Evolutionary conservation across 1,140 invertebrate species (phyloP).

Genomic region (Frieseomelitta varia): DNA sequence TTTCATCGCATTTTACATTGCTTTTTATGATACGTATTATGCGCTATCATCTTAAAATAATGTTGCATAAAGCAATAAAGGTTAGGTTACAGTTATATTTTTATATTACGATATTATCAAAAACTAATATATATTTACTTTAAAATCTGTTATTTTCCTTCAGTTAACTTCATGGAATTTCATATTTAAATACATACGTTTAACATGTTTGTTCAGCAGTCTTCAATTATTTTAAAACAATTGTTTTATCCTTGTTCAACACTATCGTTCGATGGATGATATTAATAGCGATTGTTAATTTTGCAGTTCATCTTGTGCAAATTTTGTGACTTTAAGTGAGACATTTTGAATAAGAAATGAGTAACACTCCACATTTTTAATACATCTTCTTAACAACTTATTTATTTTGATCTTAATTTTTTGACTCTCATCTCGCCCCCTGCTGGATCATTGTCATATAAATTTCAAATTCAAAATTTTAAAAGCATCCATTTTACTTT

Average conservation of each 20-base stretch:
- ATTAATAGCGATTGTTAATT: neutral
- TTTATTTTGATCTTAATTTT: conserved; percentile 37
- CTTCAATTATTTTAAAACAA: neutral
- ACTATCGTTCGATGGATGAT: neutral
- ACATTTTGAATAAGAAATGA: neutral
- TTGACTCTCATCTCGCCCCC: neutral
- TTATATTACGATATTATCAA: neutral
- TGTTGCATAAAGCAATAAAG: neutral
- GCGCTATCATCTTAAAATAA: neutral
- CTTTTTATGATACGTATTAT: neutral
- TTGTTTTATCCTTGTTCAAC: neutral
- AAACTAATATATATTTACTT: neutral
- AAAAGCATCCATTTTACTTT: neutral
- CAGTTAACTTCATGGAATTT: neutral
- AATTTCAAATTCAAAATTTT: neutral
- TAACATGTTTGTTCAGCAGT: neutral
- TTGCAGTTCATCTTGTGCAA: neutral
- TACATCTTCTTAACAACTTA: neutral
- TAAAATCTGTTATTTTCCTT: neutral
- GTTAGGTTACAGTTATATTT: conserved; percentile 32
- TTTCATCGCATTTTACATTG: neutral
- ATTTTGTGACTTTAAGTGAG: neutral
- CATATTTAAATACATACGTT: neutral
- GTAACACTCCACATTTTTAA: neutral
- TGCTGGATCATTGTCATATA: neutral